Base-by-base conservation (phyloP, 2,797 vertebrate species). In the Myripristis murdjan region DNA sequence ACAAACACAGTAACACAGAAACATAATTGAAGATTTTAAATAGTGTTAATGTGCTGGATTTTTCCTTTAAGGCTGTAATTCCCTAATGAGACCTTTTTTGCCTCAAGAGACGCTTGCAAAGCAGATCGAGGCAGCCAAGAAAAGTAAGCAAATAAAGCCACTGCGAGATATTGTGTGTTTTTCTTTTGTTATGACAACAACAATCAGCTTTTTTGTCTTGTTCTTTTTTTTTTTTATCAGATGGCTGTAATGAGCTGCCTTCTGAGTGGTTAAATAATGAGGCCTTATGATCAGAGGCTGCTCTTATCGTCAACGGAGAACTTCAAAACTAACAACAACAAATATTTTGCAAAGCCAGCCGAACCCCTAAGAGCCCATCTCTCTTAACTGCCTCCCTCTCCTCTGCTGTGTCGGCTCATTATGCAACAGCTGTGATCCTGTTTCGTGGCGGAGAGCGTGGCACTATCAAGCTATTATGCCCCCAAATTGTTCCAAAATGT, bases 61-160 rank as follows among this genome's bases (percentile, higher is more conserved):
- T n/a, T n/a, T n/a, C n/a, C n/a, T n/a, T n/a, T n/a, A n/a, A n/a
- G n/a, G n/a, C n/a, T n/a, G n/a, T n/a, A n/a, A n/a, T n/a, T n/a
- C n/a, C n/a, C n/a, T n/a, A n/a, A n/a, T n/a, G n/a, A n/a, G n/a
- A n/a, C n/a, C n/a, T 56, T 52, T 70, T 71, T 68, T 51, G 69
- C 71, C 77, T 73, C 41, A 64, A 82, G 84, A 86, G 87, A 84
- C 71, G 79, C 82, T 87, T 67, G 63, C 62, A 52, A 18, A 61
- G 37, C 75, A 58, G 64, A 65, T 53, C 22, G 60, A 63, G 68
- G 70, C 49, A 47, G 67, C 48, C 20, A 5, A 51, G 65, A 31
- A 78, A 70, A 88, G 79, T 76, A 79, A 82, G 85, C 78, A 87
- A 89, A 90, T 81, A 86, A 82, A 88, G 75, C 70, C 85, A 64